These are phyloP conservation scores for Leptinotarsa tumamoca DNA, from an alignment of 2,888 invertebrate species.

Conservation along the genomic window DNA sequence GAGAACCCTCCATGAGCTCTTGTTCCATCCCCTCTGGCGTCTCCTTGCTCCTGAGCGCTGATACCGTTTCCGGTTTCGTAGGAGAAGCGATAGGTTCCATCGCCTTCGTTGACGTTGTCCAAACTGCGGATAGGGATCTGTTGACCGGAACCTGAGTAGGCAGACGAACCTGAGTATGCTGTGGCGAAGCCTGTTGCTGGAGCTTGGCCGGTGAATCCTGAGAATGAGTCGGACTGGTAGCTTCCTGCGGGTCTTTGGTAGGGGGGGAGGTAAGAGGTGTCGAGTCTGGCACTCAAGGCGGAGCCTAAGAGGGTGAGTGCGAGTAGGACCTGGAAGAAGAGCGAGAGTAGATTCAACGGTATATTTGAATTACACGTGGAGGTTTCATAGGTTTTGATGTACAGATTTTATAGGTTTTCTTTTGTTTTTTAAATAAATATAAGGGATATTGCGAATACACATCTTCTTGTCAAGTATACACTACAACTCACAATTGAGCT, in stretches of 20 bases:
- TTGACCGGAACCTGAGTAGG: constrained; percentile 39
- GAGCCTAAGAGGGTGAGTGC: constrained; percentile 63
- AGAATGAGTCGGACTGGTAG: constrained; percentile 42
- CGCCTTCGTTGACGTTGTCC: constrained; percentile 57
- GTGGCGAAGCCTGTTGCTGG: background rate
- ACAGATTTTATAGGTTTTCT: no score
- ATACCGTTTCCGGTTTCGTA: constrained; percentile 68
- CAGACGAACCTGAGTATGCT: constrained; percentile 24
- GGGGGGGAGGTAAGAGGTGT: constrained; percentile 72
- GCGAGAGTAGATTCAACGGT: no score
- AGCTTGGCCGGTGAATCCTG: constrained; percentile 8
- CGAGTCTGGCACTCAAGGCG: constrained; percentile 69
- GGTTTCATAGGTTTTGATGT: no score
- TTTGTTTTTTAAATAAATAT: no score
- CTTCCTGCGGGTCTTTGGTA: constrained; percentile 60
- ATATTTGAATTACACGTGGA: no score
- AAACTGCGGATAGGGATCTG: constrained; percentile 53
- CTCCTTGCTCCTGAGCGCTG: constrained; percentile 60
- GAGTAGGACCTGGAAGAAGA: constrained; percentile 52
- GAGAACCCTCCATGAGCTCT: constrained; percentile 57
- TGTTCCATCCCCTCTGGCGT: constrained; percentile 49
- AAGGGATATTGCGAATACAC: no score
- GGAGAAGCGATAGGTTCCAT: constrained; percentile 58
- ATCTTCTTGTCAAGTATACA: no score
- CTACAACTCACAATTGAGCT: no score